Base-by-base conservation (phyloP, 1,140 invertebrate genomes). In the Mylabris phalerata region DNA sequence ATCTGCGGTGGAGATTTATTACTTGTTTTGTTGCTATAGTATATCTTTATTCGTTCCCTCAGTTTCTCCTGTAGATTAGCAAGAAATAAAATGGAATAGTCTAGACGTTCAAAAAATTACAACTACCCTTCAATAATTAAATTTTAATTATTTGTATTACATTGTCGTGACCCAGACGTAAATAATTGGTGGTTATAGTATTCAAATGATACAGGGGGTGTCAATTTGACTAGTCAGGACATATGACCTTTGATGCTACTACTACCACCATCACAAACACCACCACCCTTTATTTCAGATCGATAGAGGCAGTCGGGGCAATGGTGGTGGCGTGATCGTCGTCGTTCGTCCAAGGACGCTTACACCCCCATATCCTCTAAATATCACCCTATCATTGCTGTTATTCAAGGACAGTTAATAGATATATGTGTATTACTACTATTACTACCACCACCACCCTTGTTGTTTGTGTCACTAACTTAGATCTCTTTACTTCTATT, bases 221-320 rank as follows among this genome's bases (percentile, higher is more conserved):
- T n/a, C 41, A 42, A 42, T 42, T 10, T 42, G 5, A 7, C 11
- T 42, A 59, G 47, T 39, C 45, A 48, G 41, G 50, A 41, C 43
- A 49, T 59, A 54, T 61, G 59, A 61, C 52, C 52, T 56, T 61
- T 56, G 19, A 19, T 19, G 19, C 19, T 19, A 19, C 19, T 19
- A 19, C 19, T 19, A 19, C 19, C 19, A 19, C 1, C 1, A 19
- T 19, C 19, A 2, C 19, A 19, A 27, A 48, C 44, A 50, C 54
- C 43, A 45, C 40, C 46, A 41, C 32, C 32, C 19, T 19, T 32
- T 7, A 32, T 32, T 49, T 39, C 47, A 11, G 61, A 60, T 63
- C 61, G 61, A 60, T 63, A 63, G 57, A 62, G 61, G 61, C 61
- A 63, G 61, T 48, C 61, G 55, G 61, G 52, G 55, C 57, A 57